These are phyloP conservation scores for Poeciliopsis retropinna DNA, from an alignment of 2,113 vertebrate genomes.

Conservation along the genomic window DNA sequence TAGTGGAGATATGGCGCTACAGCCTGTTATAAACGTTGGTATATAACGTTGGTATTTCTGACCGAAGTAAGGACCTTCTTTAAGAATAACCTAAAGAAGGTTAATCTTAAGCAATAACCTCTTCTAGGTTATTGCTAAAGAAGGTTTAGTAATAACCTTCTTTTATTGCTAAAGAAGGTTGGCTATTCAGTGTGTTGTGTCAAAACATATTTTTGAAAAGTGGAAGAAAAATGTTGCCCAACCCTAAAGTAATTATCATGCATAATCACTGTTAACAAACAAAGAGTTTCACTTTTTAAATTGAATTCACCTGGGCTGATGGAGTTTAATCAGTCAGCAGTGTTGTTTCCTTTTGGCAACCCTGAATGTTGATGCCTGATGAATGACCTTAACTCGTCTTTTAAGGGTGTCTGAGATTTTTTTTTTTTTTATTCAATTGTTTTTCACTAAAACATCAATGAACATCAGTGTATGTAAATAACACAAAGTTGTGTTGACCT, in stretches of 20 bases:
- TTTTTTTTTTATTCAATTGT: no score
- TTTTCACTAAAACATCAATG: not conserved
- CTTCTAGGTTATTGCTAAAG: no score
- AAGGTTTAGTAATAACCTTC: no score
- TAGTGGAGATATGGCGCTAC: not conserved
- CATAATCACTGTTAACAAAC: not conserved
- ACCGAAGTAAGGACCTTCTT: not conserved
- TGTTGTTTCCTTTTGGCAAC: no score
- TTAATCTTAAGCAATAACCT: no score
- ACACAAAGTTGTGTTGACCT: not conserved
- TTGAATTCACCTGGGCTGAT: not conserved
- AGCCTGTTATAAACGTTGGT: not conserved
- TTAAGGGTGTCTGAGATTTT: not conserved
- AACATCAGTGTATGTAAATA: not conserved
- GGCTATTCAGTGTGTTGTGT: not conserved
- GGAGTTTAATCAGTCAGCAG: not conserved
- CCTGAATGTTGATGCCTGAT: not conserved
- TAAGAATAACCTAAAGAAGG: no score
- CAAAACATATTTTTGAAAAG: no score
- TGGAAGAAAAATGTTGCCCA: not conserved
- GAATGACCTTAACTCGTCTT: not conserved
- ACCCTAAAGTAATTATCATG: no score
- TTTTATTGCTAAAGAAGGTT: not conserved
- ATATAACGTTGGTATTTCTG: not conserved
- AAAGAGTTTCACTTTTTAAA: not conserved